Percentiles rank a stretch among this genome's conserved stretches.
phyloP scores from a whole-genome alignment of 1,140 invertebrate species.

The Episyrphus balteatus region DNA sequence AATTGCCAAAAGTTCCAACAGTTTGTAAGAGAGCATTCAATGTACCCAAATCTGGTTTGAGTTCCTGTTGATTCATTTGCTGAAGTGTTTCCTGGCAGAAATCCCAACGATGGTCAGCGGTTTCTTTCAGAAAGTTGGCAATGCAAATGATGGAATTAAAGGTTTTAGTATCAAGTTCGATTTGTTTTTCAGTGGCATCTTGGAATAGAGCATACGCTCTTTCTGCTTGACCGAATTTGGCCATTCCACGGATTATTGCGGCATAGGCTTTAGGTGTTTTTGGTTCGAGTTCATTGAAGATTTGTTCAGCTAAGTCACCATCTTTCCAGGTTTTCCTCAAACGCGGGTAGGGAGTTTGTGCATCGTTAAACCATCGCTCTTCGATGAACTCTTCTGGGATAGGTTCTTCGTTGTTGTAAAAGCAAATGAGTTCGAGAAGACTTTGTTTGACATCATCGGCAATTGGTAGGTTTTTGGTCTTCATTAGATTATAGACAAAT shows the following conservation, averaged over 20 bases:
- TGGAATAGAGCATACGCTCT: constrained; percentile 51
- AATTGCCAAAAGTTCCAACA: constrained; percentile 40
- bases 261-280: constrained; percentile 51
- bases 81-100: constrained; percentile 46
- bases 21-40: constrained; percentile 57
- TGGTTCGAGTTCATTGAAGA: constrained; percentile 52
- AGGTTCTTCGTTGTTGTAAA: constrained; percentile 60
- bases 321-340: constrained; percentile 60
- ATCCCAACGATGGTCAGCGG: constrained; percentile 48
- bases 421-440: constrained; percentile 74
- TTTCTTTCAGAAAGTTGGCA: constrained; percentile 48
- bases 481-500: constrained; percentile 59
- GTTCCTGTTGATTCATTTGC: constrained; percentile 45
- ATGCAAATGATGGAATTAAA: constrained; percentile 61
- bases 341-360: constrained; percentile 39
- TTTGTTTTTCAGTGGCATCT: constrained; percentile 52
- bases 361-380: constrained; percentile 60
- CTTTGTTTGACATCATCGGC: constrained; percentile 50
- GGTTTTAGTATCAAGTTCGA: constrained; percentile 50
- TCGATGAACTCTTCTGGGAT: constrained; percentile 57
- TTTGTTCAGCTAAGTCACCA: constrained; percentile 52
- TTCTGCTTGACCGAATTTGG: constrained; percentile 53
- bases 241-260: constrained; percentile 60
- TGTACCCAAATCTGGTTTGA: constrained; percentile 61
- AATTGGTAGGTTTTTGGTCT: constrained; percentile 46